Conservation (phyloP, 2,888 invertebrate species). For the Lathronympha strigana region DNA sequence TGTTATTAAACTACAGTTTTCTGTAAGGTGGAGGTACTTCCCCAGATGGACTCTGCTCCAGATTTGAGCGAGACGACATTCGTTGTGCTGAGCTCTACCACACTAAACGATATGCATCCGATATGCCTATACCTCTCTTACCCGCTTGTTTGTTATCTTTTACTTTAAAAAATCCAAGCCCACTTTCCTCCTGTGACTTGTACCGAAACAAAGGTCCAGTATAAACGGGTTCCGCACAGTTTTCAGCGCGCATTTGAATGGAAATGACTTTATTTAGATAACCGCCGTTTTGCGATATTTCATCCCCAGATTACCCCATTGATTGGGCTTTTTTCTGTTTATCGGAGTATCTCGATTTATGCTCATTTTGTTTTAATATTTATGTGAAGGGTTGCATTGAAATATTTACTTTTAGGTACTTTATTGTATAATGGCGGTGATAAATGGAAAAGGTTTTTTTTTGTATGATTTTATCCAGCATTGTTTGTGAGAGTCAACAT, state of each 20-base stretch:
- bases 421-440: neutral
- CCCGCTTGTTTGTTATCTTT: too few relatives aligned
- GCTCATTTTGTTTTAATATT: slow-evolving; percentile 37
- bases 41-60: too few relatives aligned
- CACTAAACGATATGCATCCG: too few relatives aligned
- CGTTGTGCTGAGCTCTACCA: too few relatives aligned
- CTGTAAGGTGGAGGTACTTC: too few relatives aligned
- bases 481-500: too few relatives aligned
- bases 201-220: slow-evolving; percentile 60
- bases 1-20: too few relatives aligned
- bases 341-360: slow-evolving; percentile 35
- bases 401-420: neutral
- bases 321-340: slow-evolving; percentile 39
- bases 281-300: slow-evolving; percentile 69
- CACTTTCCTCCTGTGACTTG: slow-evolving; percentile 40
- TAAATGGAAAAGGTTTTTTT: too few relatives aligned
- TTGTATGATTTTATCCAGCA: too few relatives aligned
- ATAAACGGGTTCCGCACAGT: slow-evolving; percentile 67
- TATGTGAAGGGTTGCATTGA: slow-evolving; percentile 11
- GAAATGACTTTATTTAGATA: slow-evolving; percentile 78
- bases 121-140: neutral
- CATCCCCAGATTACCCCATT: slow-evolving; percentile 57
- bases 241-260: slow-evolving; percentile 76
- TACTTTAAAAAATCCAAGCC: slow-evolving; percentile 8
- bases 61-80: too few relatives aligned